These are phyloP conservation scores for Aeoliscus strigatus DNA, from an alignment of 2,797 vertebrate genomes.

Conservation along the genomic window DNA sequence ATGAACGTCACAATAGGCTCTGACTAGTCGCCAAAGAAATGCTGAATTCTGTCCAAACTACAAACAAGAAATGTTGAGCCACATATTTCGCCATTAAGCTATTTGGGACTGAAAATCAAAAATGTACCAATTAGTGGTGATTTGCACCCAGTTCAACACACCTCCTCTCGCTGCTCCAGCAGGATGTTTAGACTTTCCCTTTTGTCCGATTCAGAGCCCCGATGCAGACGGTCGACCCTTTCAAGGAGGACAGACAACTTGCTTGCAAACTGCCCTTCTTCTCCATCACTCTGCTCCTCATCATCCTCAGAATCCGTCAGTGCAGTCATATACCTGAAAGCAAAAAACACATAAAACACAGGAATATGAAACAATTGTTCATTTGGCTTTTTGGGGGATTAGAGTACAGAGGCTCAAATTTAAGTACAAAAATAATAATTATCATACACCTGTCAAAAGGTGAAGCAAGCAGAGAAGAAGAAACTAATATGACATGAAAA, in stretches of 20 bases:
- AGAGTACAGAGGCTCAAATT: no score
- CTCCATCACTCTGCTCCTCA: slow-evolving; percentile 54
- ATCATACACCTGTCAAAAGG: no score
- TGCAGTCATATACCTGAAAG: slow-evolving; percentile 90
- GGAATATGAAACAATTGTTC: no score
- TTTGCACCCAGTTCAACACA: slow-evolving; percentile 33
- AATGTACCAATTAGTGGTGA: neutral
- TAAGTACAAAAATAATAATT: no score
- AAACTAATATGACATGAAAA: no score
- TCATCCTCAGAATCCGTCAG: slow-evolving; percentile 85
- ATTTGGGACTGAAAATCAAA: neutral
- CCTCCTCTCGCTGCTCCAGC: slow-evolving; percentile 80
- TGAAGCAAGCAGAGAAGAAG: no score
- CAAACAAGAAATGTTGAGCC: slow-evolving; percentile 8
- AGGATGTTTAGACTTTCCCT: slow-evolving; percentile 77
- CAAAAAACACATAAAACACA: slow-evolving; percentile 14
- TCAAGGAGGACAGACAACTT: slow-evolving; percentile 73
- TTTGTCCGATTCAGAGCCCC: slow-evolving; percentile 77
- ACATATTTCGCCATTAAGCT: neutral
- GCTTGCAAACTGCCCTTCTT: slow-evolving; percentile 57
- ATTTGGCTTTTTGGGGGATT: no score
- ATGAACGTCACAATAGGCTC: slow-evolving; percentile 87
- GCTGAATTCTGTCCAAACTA: slow-evolving; percentile 80
- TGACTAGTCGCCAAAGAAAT: slow-evolving; percentile 88
- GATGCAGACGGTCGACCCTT: slow-evolving; percentile 77